These are phyloP conservation scores for Myotis yumanensis DNA, from an alignment of 2,113 vertebrate species.

Conservation along the genomic window DNA sequence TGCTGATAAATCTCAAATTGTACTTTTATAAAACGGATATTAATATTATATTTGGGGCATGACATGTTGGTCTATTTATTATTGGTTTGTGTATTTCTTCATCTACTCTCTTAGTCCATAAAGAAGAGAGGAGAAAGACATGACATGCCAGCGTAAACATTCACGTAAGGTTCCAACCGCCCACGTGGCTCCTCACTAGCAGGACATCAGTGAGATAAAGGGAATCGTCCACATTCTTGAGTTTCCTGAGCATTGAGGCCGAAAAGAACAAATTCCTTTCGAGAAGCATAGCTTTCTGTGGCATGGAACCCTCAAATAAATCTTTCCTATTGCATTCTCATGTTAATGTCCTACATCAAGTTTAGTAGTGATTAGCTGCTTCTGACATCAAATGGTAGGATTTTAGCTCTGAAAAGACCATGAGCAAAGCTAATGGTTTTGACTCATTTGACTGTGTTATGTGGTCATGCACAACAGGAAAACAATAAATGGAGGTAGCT, in stretches of 20 bases:
- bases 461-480: background rate
- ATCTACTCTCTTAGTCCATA: background rate
- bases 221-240: background rate
- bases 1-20: background rate
- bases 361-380: background rate
- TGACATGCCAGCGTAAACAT: background rate
- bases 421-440: background rate
- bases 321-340: background rate
- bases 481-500: background rate
- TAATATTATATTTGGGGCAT: slow-evolving; percentile 29
- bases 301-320: background rate
- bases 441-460: background rate
- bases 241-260: background rate
- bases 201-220: background rate
- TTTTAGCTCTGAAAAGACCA: background rate
- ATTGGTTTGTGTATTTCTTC: background rate
- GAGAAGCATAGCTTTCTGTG: background rate
- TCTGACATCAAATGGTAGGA: background rate
- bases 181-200: background rate
- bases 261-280: background rate
- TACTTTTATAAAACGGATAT: background rate
- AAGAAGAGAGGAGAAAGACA: background rate
- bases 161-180: background rate
- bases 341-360: background rate
- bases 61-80: background rate